A percentile compares a stretch with the other conserved stretches of the same genome.
Evolutionary conservation across 2,888 invertebrate species (phyloP).

Genomic region (Cryptus viduatorius): DNA sequence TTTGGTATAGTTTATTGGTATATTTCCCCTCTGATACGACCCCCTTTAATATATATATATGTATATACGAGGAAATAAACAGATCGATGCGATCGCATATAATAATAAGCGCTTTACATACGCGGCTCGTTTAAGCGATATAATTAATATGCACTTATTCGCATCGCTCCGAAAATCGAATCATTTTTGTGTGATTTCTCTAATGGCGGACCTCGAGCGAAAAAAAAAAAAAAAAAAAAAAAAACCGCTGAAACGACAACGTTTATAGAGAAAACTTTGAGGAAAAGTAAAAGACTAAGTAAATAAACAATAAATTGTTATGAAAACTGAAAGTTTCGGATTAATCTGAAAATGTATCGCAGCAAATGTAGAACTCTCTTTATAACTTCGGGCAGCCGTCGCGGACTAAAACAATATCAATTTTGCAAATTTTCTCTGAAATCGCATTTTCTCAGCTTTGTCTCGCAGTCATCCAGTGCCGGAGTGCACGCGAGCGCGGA

Average conservation of each 20-base stretch:
- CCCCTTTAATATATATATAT: background rate
- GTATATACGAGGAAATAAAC: background rate
- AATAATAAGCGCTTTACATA: background rate
- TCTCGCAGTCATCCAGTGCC: background rate
- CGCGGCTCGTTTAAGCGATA: background rate
- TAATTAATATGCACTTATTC: slow-evolving; percentile 1
- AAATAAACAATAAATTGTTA: background rate
- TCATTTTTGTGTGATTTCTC: background rate
- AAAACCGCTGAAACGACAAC: background rate
- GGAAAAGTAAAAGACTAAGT: background rate
- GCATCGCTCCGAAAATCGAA: background rate
- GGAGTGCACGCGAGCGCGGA: background rate
- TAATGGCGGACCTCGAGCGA: background rate
- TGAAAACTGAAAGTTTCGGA: background rate
- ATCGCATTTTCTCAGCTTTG: slow-evolving; percentile 31
- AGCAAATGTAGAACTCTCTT: background rate
- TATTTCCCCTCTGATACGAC: too few species aligned
- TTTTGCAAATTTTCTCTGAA: slow-evolving; percentile 37
- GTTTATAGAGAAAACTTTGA: background rate
- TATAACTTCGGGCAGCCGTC: background rate
- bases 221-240: too few species aligned
- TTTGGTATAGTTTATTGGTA: background rate
- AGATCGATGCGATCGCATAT: background rate
- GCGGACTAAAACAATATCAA: slow-evolving; percentile 40
- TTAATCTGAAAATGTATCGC: background rate